phyloP scores from a whole-genome alignment of 1,140 invertebrate genomes.

The Caenorhabditis remanei region DNA sequence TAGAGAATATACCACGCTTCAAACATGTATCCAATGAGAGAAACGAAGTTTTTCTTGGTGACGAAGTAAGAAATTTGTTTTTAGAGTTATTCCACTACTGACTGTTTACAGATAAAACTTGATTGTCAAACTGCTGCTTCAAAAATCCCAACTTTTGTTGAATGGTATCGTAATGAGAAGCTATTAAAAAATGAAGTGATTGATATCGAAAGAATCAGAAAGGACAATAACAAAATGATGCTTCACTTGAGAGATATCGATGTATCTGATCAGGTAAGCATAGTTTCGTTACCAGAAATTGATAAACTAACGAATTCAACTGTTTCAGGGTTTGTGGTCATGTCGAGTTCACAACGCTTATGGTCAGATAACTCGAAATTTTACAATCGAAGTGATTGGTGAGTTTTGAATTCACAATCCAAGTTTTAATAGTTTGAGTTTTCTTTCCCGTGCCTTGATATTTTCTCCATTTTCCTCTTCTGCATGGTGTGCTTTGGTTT shows the following conservation, averaged over 20 bases:
- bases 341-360: conserved; percentile 32
- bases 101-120: not conserved
- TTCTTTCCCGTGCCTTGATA: not conserved
- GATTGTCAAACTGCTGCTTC: conserved; percentile 27
- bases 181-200: not conserved
- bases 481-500: conserved; percentile 56
- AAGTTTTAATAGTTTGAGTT: not conserved
- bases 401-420: not conserved
- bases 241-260: conserved; percentile 17
- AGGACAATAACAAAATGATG: conserved; percentile 18
- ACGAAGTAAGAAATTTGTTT: conserved; percentile 1
- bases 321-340: conserved; percentile 20
- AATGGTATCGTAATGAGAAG: conserved; percentile 39
- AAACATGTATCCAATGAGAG: conserved; percentile 39
- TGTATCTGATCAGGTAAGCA: conserved; percentile 17
- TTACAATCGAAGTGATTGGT: conserved; percentile 32
- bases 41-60: conserved; percentile 35
- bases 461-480: not conserved
- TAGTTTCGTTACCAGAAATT: not conserved
- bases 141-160: not conserved
- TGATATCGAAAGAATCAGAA: not conserved
- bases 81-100: not conserved
- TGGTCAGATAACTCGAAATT: conserved; percentile 22
- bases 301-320: not conserved
- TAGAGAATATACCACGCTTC: conserved; percentile 38